phyloP scores from a whole-genome alignment of 2,888 invertebrate species.

The Scaptomyza cyrtandrae region DNA sequence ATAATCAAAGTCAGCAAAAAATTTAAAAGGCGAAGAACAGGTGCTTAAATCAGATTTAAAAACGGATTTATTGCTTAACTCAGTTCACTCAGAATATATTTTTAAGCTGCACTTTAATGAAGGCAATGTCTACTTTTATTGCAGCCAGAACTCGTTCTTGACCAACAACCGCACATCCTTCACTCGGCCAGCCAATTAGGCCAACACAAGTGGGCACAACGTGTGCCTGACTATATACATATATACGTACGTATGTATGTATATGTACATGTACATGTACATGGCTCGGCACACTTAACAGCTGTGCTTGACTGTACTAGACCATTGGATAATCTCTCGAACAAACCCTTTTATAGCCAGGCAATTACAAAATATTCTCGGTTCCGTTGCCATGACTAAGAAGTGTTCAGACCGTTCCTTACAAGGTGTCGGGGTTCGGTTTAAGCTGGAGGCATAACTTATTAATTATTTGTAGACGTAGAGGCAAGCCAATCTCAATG shows the following conservation, averaged over 20 bases:
- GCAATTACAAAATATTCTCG: slow-evolving; percentile 52
- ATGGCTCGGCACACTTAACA: slow-evolving; percentile 41
- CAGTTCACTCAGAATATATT: slow-evolving; percentile 6
- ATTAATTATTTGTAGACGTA: slow-evolving; percentile 57
- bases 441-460: slow-evolving; percentile 42
- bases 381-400: slow-evolving; percentile 49
- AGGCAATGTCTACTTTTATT: slow-evolving; percentile 7
- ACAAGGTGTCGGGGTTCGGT: neutral
- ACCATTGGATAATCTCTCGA: slow-evolving; percentile 27
- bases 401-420: slow-evolving; percentile 22
- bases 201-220: slow-evolving; percentile 59
- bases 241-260: neutral
- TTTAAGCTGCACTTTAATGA: slow-evolving; percentile 22
- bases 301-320: slow-evolving; percentile 28
- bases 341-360: slow-evolving; percentile 1
- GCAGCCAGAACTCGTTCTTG: slow-evolving; percentile 19
- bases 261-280: neutral
- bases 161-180: slow-evolving; percentile 28
- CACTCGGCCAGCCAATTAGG: slow-evolving; percentile 68
- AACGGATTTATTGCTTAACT: slow-evolving; percentile 8
- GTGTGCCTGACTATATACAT: slow-evolving; percentile 27
- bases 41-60: slow-evolving; percentile 6
- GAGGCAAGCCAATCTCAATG: slow-evolving; percentile 58
- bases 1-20: slow-evolving; percentile 32
- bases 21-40: neutral